These are phyloP conservation scores for Drosophila kanekoi DNA, from an alignment of 2,888 invertebrate genomes.

Conservation along the genomic window DNA sequence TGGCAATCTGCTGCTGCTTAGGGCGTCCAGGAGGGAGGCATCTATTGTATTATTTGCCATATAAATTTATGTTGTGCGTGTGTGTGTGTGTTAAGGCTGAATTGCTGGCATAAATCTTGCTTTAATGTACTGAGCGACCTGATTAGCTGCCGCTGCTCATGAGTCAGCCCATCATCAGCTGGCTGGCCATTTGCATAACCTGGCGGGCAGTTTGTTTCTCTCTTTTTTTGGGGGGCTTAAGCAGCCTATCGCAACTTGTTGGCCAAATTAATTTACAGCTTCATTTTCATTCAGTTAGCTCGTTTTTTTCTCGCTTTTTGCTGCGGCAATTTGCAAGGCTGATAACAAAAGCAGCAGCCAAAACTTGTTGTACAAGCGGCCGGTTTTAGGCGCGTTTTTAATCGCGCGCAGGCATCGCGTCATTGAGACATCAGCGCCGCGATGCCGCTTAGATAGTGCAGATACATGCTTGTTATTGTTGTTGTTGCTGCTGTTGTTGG, in stretches of 20 bases:
- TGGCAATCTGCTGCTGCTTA: constrained; percentile 64
- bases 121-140: constrained; percentile 75
- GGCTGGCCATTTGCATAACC: constrained; percentile 65
- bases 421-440: constrained; percentile 66
- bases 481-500: constrained; percentile 18
- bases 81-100: constrained; percentile 39
- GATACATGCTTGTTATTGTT: constrained; percentile 7
- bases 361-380: constrained; percentile 46
- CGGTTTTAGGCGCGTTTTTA: constrained; percentile 48
- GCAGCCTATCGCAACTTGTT: constrained; percentile 31
- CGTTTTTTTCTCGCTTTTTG: constrained; percentile 6
- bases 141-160: constrained; percentile 61
- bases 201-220: constrained; percentile 11
- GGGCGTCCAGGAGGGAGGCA: constrained; percentile 44
- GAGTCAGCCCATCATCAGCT: constrained; percentile 54
- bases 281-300: constrained; percentile 56
- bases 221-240: constrained; percentile 16
- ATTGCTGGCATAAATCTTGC: constrained; percentile 65
- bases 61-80: constrained; percentile 57
- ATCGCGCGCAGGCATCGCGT: constrained; percentile 54
- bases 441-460: constrained; percentile 64
- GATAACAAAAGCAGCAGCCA: constrained; percentile 55
- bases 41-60: constrained; percentile 77
- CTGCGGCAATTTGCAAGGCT: constrained; percentile 50
- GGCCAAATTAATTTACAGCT: constrained; percentile 70